Evolutionary conservation across 2,888 invertebrate genomes (phyloP), one percentile per base, ranked within the genome.

Genomic region (Arenicola marina): DNA sequence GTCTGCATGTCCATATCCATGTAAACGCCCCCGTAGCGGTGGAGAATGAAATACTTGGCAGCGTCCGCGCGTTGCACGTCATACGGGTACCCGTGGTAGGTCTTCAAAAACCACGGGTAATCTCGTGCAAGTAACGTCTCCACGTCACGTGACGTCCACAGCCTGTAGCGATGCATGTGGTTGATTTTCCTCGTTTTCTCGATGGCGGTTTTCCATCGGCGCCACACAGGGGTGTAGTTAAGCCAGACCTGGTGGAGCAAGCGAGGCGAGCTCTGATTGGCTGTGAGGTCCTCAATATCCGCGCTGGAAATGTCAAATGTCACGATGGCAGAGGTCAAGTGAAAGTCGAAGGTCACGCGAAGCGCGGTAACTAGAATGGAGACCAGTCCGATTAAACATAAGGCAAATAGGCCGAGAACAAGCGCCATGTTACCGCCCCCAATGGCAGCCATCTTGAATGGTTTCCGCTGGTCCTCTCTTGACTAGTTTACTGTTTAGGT

Each of bases 21-120:
- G 45, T 67, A 67, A 18, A 69, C 45, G 4, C 69, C 69, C 7
- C 69, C 69, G 34, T 67, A 63, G 18, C 59, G 65, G 38, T 65
- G 57, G 3, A 69, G 59, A 4, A 69, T 62, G 55, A 69, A 63
- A 32, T 65, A 63, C 32, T 65, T 46, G 18, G 56, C 67, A 4
- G 65, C 64, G 43, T 69, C 69, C 54, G 61, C 56, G n/a, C 65
- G 45, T 57, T 64, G 64, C 34, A 69, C 65, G 24, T 51, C 43
- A 45, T 67, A 63, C 0, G 62, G 55, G 57, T 69, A 69, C n/a
- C 43, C 48, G n/a, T 38, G 51, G 33, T 48, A 69, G 1, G 63
- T 65, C 11, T 56, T 26, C 29, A 65, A 46, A 33, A 69, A 69
- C 61, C 67, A 66, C 1, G 69, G 61, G 32, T 67, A 69, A 21